Percentiles rank a stretch among this genome's conserved stretches.
phyloP scores from a whole-genome alignment of 2,113 vertebrate species.

The Zingel zingel region DNA sequence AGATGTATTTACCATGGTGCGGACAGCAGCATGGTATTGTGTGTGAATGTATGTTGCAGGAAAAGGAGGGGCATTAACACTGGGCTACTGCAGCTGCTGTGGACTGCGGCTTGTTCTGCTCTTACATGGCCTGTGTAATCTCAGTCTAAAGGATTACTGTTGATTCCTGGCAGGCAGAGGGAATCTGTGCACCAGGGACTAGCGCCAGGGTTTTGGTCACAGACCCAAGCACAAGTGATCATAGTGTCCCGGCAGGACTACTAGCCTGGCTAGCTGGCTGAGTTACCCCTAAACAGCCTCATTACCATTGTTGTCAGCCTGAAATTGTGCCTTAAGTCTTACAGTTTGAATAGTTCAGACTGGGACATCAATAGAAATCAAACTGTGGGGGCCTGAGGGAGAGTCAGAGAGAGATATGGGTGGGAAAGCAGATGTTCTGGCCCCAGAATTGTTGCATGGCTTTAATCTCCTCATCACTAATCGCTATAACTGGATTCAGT shows the following conservation, averaged over 20 bases:
- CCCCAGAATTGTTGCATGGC: constrained; percentile 77
- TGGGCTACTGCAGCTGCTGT: constrained; percentile 68
- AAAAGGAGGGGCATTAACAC: constrained; percentile 34
- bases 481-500: constrained; percentile 84
- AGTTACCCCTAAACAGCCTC: constrained; percentile 48
- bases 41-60: constrained; percentile 41
- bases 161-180: constrained; percentile 80
- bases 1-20: constrained; percentile 12
- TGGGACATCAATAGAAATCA: constrained; percentile 58
- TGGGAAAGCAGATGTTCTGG: constrained; percentile 83
- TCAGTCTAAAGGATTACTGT: constrained; percentile 84
- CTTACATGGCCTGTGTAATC: constrained; percentile 80
- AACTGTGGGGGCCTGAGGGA: constrained; percentile 53
- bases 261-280: constrained; percentile 41
- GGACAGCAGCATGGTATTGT: constrained; percentile 10
- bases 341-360: constrained; percentile 47
- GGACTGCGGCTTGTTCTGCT: constrained; percentile 74
- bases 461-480: constrained; percentile 84
- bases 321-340: constrained; percentile 37
- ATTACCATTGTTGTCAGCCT: constrained; percentile 45
- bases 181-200: constrained; percentile 77
- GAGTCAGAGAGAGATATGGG: constrained; percentile 50
- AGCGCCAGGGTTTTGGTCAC: constrained; percentile 71
- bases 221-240: constrained; percentile 71
- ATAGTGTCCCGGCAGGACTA: constrained; percentile 58